Conservation (phyloP, 1,140 invertebrate genomes). For the Oryzaephilus surinamensis region DNA sequence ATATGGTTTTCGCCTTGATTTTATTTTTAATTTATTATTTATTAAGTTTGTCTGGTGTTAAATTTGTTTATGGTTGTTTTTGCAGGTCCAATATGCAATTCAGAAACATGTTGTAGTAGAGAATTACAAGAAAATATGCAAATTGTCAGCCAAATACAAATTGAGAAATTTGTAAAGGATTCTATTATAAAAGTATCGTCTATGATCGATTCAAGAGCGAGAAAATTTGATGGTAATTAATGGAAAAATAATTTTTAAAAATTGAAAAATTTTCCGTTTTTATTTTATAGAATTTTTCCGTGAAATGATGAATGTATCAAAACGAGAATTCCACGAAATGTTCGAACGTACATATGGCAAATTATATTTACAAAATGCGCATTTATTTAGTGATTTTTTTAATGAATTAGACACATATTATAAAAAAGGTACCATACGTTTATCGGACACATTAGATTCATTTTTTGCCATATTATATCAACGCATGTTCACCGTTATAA, state of each 20-base stretch:
- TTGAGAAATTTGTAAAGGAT: constrained; percentile 34
- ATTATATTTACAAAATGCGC: constrained; percentile 87
- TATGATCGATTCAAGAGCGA: constrained; percentile 37
- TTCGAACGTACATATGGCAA: constrained; percentile 91
- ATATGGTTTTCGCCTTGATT: no score
- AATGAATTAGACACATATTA: constrained; percentile 85
- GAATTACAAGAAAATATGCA: constrained; percentile 21
- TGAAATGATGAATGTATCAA: constrained; percentile 69
- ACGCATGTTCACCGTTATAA: constrained; percentile 93
- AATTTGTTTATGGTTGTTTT: constrained; percentile 9
- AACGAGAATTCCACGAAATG: constrained; percentile 83
- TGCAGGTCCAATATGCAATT: constrained; percentile 32
- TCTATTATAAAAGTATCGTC: constrained; percentile 36
- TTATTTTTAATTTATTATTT: no score
- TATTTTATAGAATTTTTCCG: constrained; percentile 68
- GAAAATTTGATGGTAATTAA: constrained; percentile 41
- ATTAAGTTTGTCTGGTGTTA: no score
- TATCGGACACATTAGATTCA: constrained; percentile 76
- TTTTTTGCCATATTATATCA: constrained; percentile 91
- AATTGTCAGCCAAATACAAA: constrained; percentile 15
- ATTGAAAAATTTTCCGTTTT: constrained; percentile 70
- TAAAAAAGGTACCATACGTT: constrained; percentile 64
- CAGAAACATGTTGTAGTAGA: constrained; percentile 27
- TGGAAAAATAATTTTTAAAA: constrained; percentile 4
- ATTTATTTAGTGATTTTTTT: constrained; percentile 88